A percentile compares a stretch with the other conserved stretches of the same genome.
Conservation (phyloP, 2,113 vertebrate species). For the Saguinus midas region DNA sequence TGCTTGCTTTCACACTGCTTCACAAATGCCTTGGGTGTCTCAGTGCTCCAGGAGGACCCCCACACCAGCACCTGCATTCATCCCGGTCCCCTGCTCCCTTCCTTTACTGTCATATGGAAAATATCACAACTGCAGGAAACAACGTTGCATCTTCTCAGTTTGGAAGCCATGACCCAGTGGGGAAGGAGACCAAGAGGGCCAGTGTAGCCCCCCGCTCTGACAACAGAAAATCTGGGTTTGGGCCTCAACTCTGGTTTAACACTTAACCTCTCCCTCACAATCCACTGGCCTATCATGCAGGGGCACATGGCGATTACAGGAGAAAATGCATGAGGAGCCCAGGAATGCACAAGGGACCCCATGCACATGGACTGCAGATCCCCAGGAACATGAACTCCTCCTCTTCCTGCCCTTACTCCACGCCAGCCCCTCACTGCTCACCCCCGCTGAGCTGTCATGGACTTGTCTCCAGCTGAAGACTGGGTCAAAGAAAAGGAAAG, state of each 20-base stretch:
- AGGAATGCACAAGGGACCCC: neutral
- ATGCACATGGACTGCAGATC: neutral
- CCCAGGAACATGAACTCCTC: neutral
- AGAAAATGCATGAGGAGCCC: neutral
- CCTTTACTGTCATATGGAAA: neutral
- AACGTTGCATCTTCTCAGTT: neutral
- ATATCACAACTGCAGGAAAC: neutral
- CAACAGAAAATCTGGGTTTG: neutral
- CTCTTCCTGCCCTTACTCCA: neutral
- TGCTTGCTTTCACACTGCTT: neutral
- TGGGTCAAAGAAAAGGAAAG: neutral
- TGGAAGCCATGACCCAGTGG: neutral
- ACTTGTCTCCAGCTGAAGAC: neutral
- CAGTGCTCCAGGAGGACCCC: neutral
- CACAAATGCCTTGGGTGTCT: neutral
- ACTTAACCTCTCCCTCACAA: neutral
- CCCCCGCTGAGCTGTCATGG: neutral
- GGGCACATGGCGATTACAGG: neutral
- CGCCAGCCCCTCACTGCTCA: neutral
- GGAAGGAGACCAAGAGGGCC: neutral
- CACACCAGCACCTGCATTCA: neutral
- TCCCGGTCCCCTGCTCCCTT: neutral
- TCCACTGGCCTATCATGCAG: neutral
- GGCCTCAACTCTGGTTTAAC: neutral
- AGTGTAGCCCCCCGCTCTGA: neutral